Base-by-base conservation (phyloP, 2,113 vertebrate species). In the Verasper variegatus region DNA sequence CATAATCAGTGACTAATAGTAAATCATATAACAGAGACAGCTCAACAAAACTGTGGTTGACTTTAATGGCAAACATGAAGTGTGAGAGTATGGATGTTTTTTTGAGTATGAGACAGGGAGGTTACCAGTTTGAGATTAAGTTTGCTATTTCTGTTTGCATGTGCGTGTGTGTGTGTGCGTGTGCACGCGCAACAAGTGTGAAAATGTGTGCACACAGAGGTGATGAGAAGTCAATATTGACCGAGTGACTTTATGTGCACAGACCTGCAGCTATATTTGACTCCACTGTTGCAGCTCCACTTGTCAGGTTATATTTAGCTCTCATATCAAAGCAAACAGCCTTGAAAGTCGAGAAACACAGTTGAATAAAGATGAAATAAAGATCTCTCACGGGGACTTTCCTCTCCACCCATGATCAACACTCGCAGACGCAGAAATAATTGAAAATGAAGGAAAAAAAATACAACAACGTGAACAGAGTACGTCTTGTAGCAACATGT, bases 221-320 rank as follows among this genome's bases (percentile, higher is more conserved):
- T 84, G 90, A 75, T 85, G 80, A 83, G 80, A 87, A 82, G 89
- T 93, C 86, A 94, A 93, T 92, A 93, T 94, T 94, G 91, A 91
- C 90, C 83, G 60, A 72, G 58, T 65, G 85, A 69, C 88, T 85
- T 76, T 72, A 68, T 83, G 76, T 82, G 74, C 79, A n/a, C 65
- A 68, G 73, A 71, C 76, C 58, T 45, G 54, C 47, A 63, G 77
- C 81, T 92, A 89, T 86, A 89, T 91, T 89, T 86, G 90, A 82
- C 85, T 35, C 23, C 15, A 35, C 31, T 75, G 78, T 78, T 86
- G 69, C 62, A 69, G 63, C 78, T 61, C 64, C 40, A 69, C 76
- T 79, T 67, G 70, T 84, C 42, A 42, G 60, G 81, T 74, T 89
- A 90, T 87, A 85, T 90, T 91, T 91, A 85, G 82, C 61, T 21